A percentile compares a stretch with the other conserved stretches of the same genome.
Conservation (phyloP, 2,797 vertebrate species). For the Cheracebus regulus region DNA sequence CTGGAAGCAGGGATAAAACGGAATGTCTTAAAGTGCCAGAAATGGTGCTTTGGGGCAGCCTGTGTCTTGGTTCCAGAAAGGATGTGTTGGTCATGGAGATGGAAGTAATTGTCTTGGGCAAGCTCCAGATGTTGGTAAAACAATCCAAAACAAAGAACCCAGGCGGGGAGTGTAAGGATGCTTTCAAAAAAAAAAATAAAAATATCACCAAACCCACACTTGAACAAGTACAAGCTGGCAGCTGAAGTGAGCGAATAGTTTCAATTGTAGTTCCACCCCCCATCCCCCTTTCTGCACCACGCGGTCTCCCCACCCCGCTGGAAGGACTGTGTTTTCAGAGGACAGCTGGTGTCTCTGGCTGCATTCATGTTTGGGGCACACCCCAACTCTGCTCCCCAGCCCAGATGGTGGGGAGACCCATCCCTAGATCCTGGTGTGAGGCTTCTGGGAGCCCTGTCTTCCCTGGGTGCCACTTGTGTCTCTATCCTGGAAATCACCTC, state of each 20-base stretch:
- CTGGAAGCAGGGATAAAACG: constrained; percentile 17
- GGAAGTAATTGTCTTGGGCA: not conserved
- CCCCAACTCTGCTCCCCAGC: not conserved
- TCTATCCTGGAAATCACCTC: not conserved
- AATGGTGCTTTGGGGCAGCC: not conserved
- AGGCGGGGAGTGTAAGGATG: not conserved
- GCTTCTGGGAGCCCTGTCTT: not conserved
- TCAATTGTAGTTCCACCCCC: not conserved
- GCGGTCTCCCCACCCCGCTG: not conserved
- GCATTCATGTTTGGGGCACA: not conserved
- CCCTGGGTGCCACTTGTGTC: not conserved
- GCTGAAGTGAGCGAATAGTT: not conserved
- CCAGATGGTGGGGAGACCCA: not conserved
- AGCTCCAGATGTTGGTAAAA: constrained; percentile 9
- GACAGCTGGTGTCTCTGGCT: not conserved
- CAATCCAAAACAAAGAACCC: constrained; percentile 16
- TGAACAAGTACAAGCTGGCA: not conserved
- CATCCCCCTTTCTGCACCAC: not conserved
- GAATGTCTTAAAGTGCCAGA: not conserved
- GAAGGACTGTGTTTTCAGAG: not conserved
- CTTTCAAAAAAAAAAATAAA: constrained; percentile 49
- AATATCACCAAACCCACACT: not conserved
- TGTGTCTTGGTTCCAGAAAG: not conserved
- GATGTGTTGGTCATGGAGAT: not conserved
- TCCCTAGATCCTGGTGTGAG: not conserved